Base-by-base conservation (phyloP, 1,140 invertebrate species). In the Nephotettix cincticeps region DNA sequence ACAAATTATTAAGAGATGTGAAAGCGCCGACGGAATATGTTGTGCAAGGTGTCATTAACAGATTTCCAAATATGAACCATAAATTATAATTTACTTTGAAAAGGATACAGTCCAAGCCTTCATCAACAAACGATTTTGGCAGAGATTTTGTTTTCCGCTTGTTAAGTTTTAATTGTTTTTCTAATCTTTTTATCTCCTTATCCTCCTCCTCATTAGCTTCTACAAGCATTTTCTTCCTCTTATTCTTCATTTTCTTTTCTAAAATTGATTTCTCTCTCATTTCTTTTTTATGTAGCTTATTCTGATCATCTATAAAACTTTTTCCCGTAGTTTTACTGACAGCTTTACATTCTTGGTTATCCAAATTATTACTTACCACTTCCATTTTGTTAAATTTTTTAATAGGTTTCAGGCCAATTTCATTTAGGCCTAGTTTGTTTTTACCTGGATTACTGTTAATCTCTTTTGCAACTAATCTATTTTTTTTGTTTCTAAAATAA, bases 21-120 rank as follows among this genome's bases (percentile, higher is more conserved):
- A 43, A 9, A 9, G n/a, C 40, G 9, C 40, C n/a, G 40, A 43
- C n/a, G 9, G 9, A 43, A 43, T 11, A 11, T 43, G 9, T n/a
- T 11, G 9, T 43, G 40, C 40, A 11, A 11, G 40, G n/a, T 43
- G 9, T 43, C 9, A 11, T 9, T 43, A 43, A 43, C n/a, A 43
- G 9, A 11, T 43, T 43, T 11, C 9, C 9, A 36, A 19, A 51
- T 9, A 51, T 51, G 17, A 51, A 23, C 21, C 6, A 51, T 51
- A 6, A n/a, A 51, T n/a, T n/a, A 51, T 4, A 51, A 36, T 45
- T 54, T 70, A 58, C 58, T 64, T 71, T 73, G 71, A 72, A 85
- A 87, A 90, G 86, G 86, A 93, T 92, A 93, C 93, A 96, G 78
- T 95, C 93, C 29, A 96, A 82, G 1, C 94, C 94, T 86, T 96